A percentile compares a stretch with the other conserved stretches of the same genome.
Conservation (phyloP, 2,113 vertebrate genomes). For the Tragelaphus buxtoni region DNA sequence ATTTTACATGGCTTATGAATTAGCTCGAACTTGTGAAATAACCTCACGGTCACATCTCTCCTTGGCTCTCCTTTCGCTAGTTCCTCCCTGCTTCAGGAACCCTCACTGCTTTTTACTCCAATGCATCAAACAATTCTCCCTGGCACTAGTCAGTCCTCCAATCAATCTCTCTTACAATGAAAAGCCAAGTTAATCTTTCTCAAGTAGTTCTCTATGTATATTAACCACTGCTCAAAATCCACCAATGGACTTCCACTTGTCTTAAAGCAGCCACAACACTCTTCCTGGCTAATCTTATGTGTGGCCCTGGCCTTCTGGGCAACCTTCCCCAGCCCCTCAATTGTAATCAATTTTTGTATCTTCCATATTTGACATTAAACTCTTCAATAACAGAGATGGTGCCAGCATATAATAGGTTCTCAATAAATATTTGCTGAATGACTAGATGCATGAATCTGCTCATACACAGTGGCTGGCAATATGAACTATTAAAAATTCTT, state of each 20-base stretch:
- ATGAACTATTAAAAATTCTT: constrained; percentile 39
- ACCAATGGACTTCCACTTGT: not conserved
- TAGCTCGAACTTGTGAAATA: constrained; percentile 18
- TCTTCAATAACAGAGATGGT: not conserved
- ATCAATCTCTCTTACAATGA: not conserved
- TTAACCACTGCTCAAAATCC: not conserved
- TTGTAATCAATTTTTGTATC: not conserved
- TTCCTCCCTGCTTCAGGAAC: not conserved
- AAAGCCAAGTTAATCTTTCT: not conserved
- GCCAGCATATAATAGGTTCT: not conserved
- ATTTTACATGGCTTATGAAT: not conserved
- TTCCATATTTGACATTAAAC: not conserved
- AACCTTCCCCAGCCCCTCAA: not conserved
- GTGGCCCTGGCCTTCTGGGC: not conserved
- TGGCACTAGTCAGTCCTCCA: not conserved
- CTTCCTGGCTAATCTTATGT: not conserved
- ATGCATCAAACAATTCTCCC: not conserved
- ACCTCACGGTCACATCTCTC: not conserved
- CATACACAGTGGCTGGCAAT: not conserved
- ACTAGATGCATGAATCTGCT: not conserved
- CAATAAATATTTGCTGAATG: constrained; percentile 41
- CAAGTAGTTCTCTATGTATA: not conserved
- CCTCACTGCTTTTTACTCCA: not conserved
- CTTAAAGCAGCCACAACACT: not conserved
- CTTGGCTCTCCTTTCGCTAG: not conserved